Base-by-base conservation (phyloP, 2,113 vertebrate genomes). In the Myrmophylax atrothorax region DNA sequence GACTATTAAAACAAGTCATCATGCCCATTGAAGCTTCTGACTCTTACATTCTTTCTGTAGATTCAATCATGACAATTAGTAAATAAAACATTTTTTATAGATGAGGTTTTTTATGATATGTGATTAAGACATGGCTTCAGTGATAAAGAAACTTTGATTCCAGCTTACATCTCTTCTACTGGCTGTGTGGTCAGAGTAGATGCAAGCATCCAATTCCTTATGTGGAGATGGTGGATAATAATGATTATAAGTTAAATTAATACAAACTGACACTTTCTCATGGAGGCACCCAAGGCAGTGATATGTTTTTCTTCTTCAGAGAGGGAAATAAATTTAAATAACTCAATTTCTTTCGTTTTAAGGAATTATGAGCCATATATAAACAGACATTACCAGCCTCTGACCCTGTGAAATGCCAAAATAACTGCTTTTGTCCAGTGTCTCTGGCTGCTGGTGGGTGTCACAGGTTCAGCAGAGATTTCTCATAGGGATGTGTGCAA, bases 201-300 rank as follows among this genome's bases (percentile, higher is more conserved):
- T 10, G 6, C 28, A 74, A 77, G 10, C 0, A 0, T 55, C 33
- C 8, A 42, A 64, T 67, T 78, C 42, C 10, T 64, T 63, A 47
- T 7, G 64, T 15, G 20, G 17, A 64, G 40, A 26, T 2, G 14
- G 33, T 82, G 7, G 11, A 35, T 47, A 81, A 81, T 22, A 76
- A 78, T 31, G 26, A 16, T 63, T 83, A 19, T 42, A 94, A 79
- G 6, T n/a, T 4, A 69, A 84, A 53, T 44, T 42, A 44, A n/a
- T 62, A 31, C 12, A 7, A 89, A 84, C 10, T 66, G n/a, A 37
- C 64, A 73, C 11, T 22, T 88, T 80, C 19, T 64, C 15, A 38
- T 59, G 14, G 89, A 70, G 19, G 4, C 4, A 84, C 4, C 7
- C 13, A 29, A 86, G 63, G 31, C 49, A 69, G 25, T 73, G 44